phyloP scores from a whole-genome alignment of 2,113 vertebrate species.

The Hippocampus barbouri region DNA sequence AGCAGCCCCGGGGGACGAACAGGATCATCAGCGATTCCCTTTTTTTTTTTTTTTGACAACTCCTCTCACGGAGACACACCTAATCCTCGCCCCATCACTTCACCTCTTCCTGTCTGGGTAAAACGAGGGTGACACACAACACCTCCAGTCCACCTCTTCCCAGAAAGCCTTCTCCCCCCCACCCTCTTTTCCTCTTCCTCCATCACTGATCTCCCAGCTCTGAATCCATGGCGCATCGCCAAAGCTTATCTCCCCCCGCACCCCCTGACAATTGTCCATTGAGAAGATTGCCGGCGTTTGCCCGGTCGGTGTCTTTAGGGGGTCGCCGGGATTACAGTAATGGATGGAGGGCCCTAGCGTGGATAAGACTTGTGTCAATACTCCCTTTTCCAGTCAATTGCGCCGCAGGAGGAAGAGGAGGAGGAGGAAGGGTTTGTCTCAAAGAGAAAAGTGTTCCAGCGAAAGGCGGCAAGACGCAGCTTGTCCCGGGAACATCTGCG shows the following conservation, averaged over 20 bases:
- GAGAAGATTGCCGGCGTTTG: constrained; percentile 56
- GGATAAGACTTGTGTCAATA: constrained; percentile 74
- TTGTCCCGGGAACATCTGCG: constrained; percentile 93
- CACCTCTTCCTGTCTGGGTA: constrained; percentile 69
- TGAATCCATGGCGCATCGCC: constrained; percentile 46
- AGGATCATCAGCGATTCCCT: constrained; percentile 54
- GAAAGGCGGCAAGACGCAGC: constrained; percentile 89
- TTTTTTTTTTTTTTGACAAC: constrained; percentile 57
- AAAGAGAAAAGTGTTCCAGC: constrained; percentile 88
- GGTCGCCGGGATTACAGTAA: constrained; percentile 70
- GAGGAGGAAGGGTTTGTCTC: constrained; percentile 75
- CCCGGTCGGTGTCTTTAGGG: constrained; percentile 48
- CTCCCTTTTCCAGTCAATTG: constrained; percentile 54
- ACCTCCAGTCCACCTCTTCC: constrained; percentile 35
- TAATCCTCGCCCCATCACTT: constrained; percentile 69
- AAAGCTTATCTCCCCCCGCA: constrained; percentile 14
- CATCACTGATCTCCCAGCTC: neutral
- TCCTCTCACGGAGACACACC: constrained; percentile 63
- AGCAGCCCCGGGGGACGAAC: constrained; percentile 53
- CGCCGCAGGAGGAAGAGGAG: constrained; percentile 72
- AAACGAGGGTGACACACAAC: constrained; percentile 50
- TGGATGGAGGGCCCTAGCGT: constrained; percentile 63
- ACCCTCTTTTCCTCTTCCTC: constrained; percentile 7
- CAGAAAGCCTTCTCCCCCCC: constrained; percentile 22
- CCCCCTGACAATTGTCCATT: constrained; percentile 32